Evolutionary conservation across 2,888 invertebrate genomes (phyloP).

Genomic region (Cantharis nigra): DNA sequence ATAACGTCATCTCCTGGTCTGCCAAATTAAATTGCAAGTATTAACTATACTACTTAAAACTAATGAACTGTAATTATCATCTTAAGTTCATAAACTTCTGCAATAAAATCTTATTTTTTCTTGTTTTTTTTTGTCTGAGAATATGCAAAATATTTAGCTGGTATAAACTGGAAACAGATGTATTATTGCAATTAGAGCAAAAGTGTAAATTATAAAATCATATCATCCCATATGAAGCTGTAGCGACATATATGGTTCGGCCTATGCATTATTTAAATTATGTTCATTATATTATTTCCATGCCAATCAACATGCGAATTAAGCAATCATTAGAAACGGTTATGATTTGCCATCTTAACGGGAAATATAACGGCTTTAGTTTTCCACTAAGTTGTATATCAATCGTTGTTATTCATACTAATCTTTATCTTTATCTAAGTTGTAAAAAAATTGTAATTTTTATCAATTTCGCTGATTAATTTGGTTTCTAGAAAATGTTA

Average conservation of each 20-base stretch:
- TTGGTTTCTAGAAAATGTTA: background rate
- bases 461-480: background rate
- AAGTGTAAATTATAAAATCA: too few species aligned
- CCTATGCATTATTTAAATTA: background rate
- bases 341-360: background rate
- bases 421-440: background rate
- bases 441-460: background rate
- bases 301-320: background rate
- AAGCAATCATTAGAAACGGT: background rate
- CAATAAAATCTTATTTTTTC: background rate
- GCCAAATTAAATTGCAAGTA: background rate
- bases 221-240: background rate
- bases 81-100: background rate
- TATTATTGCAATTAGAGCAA: too few species aligned
- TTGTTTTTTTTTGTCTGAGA: background rate
- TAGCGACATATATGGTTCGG: background rate
- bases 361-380: background rate
- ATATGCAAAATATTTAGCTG: too few species aligned
- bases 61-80: background rate
- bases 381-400: background rate
- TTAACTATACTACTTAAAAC: background rate
- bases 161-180: too few species aligned
- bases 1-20: background rate
- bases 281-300: background rate
- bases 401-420: background rate